These are phyloP conservation scores for Oriolus oriolus DNA, from an alignment of 2,113 vertebrate species.

Conservation along the genomic window DNA sequence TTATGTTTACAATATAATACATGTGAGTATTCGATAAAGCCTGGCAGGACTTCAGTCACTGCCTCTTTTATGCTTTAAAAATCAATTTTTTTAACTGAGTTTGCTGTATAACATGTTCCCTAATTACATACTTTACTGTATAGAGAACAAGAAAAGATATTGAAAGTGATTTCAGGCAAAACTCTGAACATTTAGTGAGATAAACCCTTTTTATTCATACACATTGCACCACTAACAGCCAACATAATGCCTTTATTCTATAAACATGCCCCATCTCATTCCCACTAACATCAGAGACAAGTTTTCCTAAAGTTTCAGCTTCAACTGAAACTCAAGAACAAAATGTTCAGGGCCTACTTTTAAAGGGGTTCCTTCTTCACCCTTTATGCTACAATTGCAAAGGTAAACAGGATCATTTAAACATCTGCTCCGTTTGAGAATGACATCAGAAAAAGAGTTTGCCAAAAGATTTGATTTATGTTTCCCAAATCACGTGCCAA, in stretches of 20 bases:
- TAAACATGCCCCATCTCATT: background rate
- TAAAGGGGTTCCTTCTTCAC: background rate
- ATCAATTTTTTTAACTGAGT: constrained; percentile 17
- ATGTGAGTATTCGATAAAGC: background rate
- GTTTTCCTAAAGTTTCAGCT: background rate
- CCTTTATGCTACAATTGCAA: background rate
- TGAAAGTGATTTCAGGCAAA: constrained; percentile 10
- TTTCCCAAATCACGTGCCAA: background rate
- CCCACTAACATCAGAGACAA: background rate
- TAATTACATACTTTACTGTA: constrained; percentile 14
- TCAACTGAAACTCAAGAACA: background rate
- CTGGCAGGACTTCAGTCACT: constrained; percentile 62
- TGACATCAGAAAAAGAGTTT: background rate
- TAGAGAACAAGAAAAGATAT: constrained; percentile 8
- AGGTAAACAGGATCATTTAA: background rate
- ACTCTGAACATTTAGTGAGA: background rate
- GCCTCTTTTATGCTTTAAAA: constrained; percentile 20
- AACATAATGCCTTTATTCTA: background rate
- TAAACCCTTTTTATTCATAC: constrained; percentile 18
- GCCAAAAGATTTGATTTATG: background rate
- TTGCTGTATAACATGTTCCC: background rate
- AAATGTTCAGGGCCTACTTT: background rate
- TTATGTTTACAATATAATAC: constrained; percentile 32
- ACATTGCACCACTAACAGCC: background rate
- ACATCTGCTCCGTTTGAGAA: background rate